A percentile compares a stretch with the other conserved stretches of the same genome.
Conservation (phyloP, 2,797 vertebrate species). For the Tamandua tetradactyla region DNA sequence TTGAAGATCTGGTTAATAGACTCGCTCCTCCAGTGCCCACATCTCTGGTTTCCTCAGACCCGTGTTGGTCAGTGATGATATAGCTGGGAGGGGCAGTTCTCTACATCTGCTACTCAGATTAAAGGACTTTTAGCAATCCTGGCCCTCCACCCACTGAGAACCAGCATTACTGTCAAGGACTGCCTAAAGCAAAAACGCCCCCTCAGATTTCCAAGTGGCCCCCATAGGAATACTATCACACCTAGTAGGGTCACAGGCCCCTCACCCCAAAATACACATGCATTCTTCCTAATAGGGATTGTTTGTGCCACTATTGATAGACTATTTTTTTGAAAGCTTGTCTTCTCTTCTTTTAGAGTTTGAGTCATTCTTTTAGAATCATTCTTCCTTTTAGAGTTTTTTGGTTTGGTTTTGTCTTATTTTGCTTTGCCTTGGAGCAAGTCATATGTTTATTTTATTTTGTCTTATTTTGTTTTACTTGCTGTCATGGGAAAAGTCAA, state of each 20-base stretch:
- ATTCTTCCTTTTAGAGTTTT: not conserved
- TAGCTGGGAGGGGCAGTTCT: not conserved
- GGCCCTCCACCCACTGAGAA: not conserved
- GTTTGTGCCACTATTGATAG: not conserved
- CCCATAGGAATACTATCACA: not conserved
- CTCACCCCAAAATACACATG: not conserved
- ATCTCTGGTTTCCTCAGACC: not conserved
- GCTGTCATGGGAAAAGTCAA: not conserved
- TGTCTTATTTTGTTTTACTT: not conserved
- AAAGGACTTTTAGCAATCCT: not conserved
- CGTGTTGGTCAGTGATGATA: not conserved
- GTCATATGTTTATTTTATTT: not conserved
- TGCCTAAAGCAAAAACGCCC: not conserved
- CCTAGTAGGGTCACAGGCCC: not conserved
- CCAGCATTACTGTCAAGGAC: not conserved
- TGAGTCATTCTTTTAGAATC: not conserved
- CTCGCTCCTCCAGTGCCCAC: not conserved
- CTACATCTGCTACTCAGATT: not conserved
- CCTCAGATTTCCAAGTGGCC: not conserved
- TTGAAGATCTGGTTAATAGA: not conserved
- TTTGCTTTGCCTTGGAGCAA: not conserved
- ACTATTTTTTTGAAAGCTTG: conserved; percentile 33
- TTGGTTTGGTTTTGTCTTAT: no score
- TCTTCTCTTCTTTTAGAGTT: not conserved
- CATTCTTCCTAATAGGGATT: not conserved